Conservation (phyloP, 2,113 vertebrate species). For the Pituophis catenifer region DNA sequence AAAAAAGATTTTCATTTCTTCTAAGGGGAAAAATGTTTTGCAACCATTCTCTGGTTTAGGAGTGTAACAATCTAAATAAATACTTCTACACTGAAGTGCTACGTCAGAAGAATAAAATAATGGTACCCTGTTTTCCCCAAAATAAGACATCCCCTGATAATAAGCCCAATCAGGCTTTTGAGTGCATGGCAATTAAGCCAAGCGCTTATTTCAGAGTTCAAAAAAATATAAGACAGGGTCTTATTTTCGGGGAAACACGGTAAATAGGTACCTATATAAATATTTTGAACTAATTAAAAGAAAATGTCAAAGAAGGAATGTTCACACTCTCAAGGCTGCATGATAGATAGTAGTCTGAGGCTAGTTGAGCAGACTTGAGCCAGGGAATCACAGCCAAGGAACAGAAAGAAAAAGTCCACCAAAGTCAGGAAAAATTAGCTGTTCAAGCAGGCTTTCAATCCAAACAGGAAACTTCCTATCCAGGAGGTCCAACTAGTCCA, state of each 20-base stretch:
- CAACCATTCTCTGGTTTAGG: background rate
- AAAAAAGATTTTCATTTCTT: background rate
- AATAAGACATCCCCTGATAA: too few species aligned
- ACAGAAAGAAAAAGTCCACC: background rate
- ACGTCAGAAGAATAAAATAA: background rate
- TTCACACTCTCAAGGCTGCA: background rate
- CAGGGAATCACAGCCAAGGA: background rate
- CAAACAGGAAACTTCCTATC: background rate
- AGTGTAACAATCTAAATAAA: background rate
- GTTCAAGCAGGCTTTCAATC: background rate
- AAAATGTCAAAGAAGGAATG: background rate
- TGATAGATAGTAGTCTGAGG: background rate
- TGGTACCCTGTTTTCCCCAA: background rate
- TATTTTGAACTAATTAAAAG: background rate
- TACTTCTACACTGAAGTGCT: background rate
- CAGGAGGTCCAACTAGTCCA: background rate
- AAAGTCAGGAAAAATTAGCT: background rate
- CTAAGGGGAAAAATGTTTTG: background rate
- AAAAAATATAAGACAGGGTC: too few species aligned
- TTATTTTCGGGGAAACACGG: too few species aligned
- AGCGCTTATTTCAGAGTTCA: too few species aligned
- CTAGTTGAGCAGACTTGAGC: background rate
- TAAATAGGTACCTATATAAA: background rate
- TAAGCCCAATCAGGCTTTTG: too few species aligned
- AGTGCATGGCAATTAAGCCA: too few species aligned